Conservation (phyloP, 2,113 vertebrate species). For the Potamarius usumacintae region DNA sequence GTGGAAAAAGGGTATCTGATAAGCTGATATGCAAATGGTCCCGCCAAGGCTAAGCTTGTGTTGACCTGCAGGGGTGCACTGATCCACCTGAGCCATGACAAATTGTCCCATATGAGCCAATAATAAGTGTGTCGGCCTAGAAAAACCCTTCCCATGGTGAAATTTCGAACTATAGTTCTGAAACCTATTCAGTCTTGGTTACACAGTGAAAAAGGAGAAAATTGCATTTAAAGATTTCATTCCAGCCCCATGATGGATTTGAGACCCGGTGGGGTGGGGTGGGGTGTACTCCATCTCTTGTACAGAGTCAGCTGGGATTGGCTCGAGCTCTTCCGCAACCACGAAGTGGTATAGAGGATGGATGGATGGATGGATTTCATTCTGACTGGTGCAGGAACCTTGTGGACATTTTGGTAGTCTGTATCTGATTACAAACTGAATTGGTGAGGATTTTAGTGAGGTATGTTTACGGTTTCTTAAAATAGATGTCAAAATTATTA, state of each 20-base stretch:
- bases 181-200: background rate
- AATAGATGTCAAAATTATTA: background rate
- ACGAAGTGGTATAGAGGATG: too few relatives aligned
- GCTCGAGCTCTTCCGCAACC: too few relatives aligned
- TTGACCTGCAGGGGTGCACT: background rate
- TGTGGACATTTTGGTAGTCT: background rate
- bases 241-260: too few relatives aligned
- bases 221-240: background rate
- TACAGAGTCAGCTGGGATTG: too few relatives aligned
- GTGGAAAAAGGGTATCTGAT: background rate
- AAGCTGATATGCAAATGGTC: constrained; percentile 3
- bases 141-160: background rate
- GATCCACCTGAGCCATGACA: background rate
- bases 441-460: background rate
- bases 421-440: background rate
- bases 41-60: background rate
- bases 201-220: background rate
- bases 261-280: too few relatives aligned
- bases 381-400: too few relatives aligned
- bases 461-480: background rate
- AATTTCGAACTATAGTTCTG: background rate
- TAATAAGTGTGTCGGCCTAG: background rate
- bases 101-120: background rate
- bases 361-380: background rate
- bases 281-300: too few relatives aligned